Percentiles rank a stretch among this genome's conserved stretches.
phyloP scores from a whole-genome alignment of 2,113 vertebrate species.

The Meleagris gallopavo region DNA sequence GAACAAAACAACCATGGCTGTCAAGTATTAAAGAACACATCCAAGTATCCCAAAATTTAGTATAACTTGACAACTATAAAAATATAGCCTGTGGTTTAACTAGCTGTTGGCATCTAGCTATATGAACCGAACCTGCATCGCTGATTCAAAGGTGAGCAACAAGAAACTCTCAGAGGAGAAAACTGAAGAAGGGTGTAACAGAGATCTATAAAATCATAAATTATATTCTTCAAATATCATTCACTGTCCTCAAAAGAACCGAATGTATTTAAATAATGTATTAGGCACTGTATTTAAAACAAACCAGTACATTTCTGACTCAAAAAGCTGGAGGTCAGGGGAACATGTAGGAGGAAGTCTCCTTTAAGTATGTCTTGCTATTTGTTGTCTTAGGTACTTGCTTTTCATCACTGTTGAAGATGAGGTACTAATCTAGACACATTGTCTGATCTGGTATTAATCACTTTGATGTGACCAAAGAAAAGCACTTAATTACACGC shows the following conservation, averaged over 20 bases:
- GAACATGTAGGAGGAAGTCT: background rate
- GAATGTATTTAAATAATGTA: background rate
- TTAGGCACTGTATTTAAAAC: background rate
- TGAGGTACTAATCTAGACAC: background rate
- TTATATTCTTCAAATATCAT: background rate
- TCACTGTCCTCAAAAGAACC: background rate
- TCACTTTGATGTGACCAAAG: background rate
- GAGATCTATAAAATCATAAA: background rate
- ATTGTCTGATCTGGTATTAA: background rate
- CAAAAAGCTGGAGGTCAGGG: background rate
- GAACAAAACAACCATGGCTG: background rate
- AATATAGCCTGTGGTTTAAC: background rate
- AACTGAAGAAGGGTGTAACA: background rate
- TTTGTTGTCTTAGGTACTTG: background rate
- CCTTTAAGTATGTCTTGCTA: background rate
- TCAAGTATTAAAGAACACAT: background rate
- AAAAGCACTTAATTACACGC: background rate
- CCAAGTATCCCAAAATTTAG: background rate
- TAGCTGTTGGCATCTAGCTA: background rate
- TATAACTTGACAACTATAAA: background rate
- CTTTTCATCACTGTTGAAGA: background rate
- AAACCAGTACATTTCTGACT: background rate
- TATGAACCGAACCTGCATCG: background rate
- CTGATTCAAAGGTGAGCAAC: background rate
- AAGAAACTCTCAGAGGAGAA: background rate